Percentiles rank a stretch among this genome's conserved stretches.
These are phyloP conservation scores for Colletes gigas DNA, from an alignment of 1,140 invertebrate genomes.

Conservation along the genomic window DNA sequence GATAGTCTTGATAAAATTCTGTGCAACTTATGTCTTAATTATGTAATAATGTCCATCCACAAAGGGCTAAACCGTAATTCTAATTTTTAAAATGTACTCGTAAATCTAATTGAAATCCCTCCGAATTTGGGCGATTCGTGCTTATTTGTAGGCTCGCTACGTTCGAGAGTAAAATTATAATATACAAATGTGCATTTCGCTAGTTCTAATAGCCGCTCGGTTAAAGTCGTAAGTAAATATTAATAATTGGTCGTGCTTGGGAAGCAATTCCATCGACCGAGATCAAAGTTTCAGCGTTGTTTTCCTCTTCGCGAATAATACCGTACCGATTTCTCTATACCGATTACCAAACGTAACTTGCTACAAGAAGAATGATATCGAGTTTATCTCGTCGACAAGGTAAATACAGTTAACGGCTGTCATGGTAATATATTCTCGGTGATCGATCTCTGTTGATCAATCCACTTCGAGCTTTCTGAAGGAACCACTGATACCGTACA, in stretches of 20 bases:
- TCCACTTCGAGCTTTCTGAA: slow-evolving; percentile 91
- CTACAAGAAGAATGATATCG: not conserved
- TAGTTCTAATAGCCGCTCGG: not conserved
- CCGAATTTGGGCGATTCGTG: not conserved
- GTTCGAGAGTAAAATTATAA: not conserved
- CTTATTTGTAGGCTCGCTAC: not conserved
- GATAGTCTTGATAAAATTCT: not conserved
- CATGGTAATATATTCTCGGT: not conserved
- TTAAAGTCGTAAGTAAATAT: not conserved
- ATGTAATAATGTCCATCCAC: too few species aligned
- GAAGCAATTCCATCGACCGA: not conserved
- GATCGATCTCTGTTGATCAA: slow-evolving; percentile 71
- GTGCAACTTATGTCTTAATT: not conserved
- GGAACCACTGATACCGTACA: slow-evolving; percentile 87
- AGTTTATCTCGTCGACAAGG: not conserved
- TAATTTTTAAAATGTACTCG: not conserved
- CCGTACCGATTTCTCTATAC: not conserved
- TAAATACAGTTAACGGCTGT: not conserved
- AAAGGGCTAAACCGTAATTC: too few species aligned
- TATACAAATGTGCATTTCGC: not conserved
- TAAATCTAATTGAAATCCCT: not conserved
- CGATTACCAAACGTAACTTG: not conserved
- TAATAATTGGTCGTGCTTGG: not conserved
- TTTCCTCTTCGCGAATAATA: not conserved
- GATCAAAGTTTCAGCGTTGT: slow-evolving; percentile 13